phyloP scores from a whole-genome alignment of 2,797 vertebrate species.

The Iguana delicatissima region DNA sequence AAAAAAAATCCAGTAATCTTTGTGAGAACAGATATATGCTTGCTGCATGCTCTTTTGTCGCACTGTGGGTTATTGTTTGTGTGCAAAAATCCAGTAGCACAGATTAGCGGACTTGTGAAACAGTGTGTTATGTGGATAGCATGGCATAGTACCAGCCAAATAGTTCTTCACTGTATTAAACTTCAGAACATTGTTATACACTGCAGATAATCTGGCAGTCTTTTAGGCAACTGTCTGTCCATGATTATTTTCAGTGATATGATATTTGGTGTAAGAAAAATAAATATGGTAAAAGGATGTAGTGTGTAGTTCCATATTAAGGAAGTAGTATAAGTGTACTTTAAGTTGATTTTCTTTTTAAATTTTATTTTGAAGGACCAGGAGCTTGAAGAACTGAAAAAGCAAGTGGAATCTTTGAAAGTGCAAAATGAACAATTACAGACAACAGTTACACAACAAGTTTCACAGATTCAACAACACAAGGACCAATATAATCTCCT shows the following conservation, averaged over 20 bases:
- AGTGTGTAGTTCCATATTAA: not conserved
- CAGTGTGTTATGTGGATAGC: not conserved
- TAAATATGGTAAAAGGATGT: not conserved
- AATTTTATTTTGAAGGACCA: conserved; percentile 83
- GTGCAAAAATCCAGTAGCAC: not conserved
- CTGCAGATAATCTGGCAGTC: not conserved
- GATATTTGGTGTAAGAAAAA: not conserved
- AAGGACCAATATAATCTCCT: conserved; percentile 99
- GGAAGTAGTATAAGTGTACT: not conserved
- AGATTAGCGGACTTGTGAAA: too few species aligned
- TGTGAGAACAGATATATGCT: too few species aligned
- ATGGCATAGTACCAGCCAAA: not conserved
- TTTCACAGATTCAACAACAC: conserved; percentile 95
- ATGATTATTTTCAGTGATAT: not conserved
- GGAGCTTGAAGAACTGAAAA: conserved; percentile 93
- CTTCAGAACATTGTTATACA: not conserved
- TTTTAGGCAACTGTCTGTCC: not conserved
- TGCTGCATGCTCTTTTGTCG: too few species aligned
- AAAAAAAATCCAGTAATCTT: too few species aligned
- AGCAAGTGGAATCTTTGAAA: conserved; percentile 83
- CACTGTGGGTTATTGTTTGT: not conserved
- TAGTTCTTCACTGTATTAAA: not conserved
- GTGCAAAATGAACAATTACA: conserved; percentile 91
- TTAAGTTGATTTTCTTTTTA: conserved; percentile 29
- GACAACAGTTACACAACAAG: conserved; percentile 88